A percentile compares a stretch with the other conserved stretches of the same genome.
Evolutionary conservation across 2,113 vertebrate species (phyloP).

Genomic region (Nothoprocta perdicaria): DNA sequence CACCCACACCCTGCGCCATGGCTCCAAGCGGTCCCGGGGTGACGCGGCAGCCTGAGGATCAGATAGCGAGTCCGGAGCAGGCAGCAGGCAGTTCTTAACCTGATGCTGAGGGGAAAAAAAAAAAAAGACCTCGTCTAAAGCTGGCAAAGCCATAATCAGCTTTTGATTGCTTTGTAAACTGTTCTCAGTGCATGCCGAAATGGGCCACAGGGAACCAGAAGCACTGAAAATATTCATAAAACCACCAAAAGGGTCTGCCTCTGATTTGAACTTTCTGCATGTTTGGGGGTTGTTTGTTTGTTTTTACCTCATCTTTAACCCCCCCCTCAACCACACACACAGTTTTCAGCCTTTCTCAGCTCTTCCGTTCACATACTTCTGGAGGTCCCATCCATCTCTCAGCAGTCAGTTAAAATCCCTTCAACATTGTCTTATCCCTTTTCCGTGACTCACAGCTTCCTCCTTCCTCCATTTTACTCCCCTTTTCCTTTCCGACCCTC

Average conservation of each 20-base stretch:
- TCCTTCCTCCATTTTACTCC: slow-evolving; percentile 34
- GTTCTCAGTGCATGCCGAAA: not conserved
- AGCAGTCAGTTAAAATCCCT: not conserved
- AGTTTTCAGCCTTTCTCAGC: not conserved
- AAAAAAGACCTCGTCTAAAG: not conserved
- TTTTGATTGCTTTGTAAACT: not conserved
- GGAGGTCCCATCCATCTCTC: not conserved
- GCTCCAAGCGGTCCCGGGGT: not conserved
- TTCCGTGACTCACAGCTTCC: not conserved
- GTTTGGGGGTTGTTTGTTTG: fast-evolving
- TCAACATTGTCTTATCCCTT: not conserved
- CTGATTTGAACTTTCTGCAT: not conserved
- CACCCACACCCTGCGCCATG: not conserved
- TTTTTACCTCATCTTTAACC: not conserved
- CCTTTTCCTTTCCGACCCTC: slow-evolving; percentile 14
- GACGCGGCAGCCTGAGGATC: not conserved
- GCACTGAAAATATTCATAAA: not conserved
- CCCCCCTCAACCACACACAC: not conserved
- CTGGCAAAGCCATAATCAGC: not conserved
- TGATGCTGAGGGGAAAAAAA: not conserved
- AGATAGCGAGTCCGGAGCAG: not conserved
- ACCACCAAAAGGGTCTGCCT: not conserved
- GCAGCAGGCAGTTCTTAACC: not conserved
- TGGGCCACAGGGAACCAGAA: not conserved
- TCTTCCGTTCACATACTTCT: slow-evolving; percentile 18